Percentiles rank a stretch among this genome's conserved stretches.
These are phyloP conservation scores for Probosciger aterrimus DNA, from an alignment of 2,113 vertebrate species.

Conservation along the genomic window DNA sequence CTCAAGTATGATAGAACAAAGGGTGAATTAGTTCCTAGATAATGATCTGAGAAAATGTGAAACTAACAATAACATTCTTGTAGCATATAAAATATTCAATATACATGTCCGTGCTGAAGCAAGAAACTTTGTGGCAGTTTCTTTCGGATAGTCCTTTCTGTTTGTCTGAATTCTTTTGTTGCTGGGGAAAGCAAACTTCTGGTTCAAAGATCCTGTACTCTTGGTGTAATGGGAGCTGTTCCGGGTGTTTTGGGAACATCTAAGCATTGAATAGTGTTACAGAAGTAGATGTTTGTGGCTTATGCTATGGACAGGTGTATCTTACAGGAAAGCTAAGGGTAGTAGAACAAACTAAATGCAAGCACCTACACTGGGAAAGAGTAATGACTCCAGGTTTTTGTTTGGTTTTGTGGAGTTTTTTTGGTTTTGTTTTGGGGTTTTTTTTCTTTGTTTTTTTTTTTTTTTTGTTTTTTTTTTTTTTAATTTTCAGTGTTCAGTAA, in stretches of 20 bases:
- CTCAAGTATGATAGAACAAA: background rate
- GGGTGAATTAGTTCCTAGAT: background rate
- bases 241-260: fast-evolving
- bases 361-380: background rate
- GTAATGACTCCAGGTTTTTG: fast-evolving
- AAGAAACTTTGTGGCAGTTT: background rate
- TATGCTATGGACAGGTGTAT: background rate
- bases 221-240: background rate
- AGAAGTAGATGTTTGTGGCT: background rate
- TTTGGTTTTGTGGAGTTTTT: background rate
- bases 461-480: background rate
- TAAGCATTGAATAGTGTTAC: background rate
- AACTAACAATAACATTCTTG: background rate
- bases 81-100: background rate
- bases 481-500: background rate
- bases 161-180: background rate
- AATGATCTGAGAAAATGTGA: background rate
- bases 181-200: background rate
- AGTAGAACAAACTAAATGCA: background rate
- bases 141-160: background rate
- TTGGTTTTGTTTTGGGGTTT: background rate
- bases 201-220: background rate
- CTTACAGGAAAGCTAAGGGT: background rate
- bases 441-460: background rate
- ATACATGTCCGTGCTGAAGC: background rate